Base-by-base conservation (phyloP, 1,140 invertebrate species). In the Sitobion miscanthi region DNA sequence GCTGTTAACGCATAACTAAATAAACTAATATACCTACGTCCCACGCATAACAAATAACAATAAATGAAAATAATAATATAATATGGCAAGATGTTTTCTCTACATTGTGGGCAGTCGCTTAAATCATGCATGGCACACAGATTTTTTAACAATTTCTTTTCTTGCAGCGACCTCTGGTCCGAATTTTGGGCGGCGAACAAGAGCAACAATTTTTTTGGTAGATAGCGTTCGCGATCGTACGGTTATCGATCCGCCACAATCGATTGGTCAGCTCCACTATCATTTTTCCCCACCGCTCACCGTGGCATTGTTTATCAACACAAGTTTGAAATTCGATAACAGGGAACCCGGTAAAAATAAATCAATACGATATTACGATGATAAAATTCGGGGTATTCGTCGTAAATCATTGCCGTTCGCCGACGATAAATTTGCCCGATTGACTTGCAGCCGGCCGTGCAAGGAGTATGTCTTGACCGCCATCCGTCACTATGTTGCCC, bases 291-390 rank as follows among this genome's bases (percentile, higher is more conserved):
- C 57, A 54, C 91, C 38, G 21, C 11, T 49, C 30, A 17, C 14
- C 38, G 7, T 20, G 42, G 38, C 38, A 93, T 93, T 93, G 91
- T 93, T 93, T 83, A 93, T 93, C 77, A 93, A 93, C 91, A 93
- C 35, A 38, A 85, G 35, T 93, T 93, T 93, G 77, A 85, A 93
- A 93, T 93, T 82, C 90, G 90, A 91, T 91, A 91, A 93, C 91
- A 52, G 49, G 77, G 91, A 93, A 93, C 91, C 91, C 91, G 91
- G 91, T 83, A 93, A 93, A 93, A 82, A 93, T 52, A n/a, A 93
- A 93, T 93, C 91, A 83, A 93, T 93, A 93, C 77, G 30, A 83
- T 25, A 38, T 52, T 35, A 54, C 21, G 11, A 52, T 85, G 49
- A 52, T 30, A 25, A 21, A 25, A 47, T 17, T 45, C 30, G 11